Evolutionary conservation across 2,888 invertebrate species (phyloP).

Genomic region (Brachyopa scutellaris): DNA sequence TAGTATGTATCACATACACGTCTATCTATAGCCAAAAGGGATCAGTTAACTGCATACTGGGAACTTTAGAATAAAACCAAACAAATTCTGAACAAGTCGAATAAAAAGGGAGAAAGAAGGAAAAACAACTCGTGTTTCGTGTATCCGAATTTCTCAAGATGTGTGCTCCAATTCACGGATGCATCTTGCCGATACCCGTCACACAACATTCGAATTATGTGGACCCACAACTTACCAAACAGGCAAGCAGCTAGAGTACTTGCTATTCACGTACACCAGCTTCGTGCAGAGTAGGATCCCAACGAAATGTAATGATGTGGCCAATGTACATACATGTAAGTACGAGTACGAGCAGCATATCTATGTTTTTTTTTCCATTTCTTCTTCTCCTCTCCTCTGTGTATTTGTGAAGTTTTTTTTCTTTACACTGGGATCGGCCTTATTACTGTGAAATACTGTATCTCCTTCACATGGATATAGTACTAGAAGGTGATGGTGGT

Average conservation of each 20-base stretch:
- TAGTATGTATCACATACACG: constrained; percentile 9
- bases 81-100: not conserved
- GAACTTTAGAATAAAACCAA: constrained; percentile 2
- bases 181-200: constrained; percentile 57
- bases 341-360: not conserved
- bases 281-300: constrained; percentile 26
- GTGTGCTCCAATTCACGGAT: constrained; percentile 64
- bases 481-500: not conserved
- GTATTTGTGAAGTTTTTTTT: constrained; percentile 37
- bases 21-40: constrained; percentile 3
- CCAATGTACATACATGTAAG: constrained; percentile 13
- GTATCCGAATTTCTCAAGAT: constrained; percentile 53
- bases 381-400: not conserved
- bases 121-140: constrained; percentile 13
- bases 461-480: constrained; percentile 31
- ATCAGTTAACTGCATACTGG: constrained; percentile 13
- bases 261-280: constrained; percentile 1
- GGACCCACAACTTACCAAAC: constrained; percentile 51
- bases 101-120: constrained; percentile 19
- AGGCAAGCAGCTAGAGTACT: constrained; percentile 43
- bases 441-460: constrained; percentile 62
- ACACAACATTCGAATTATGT: constrained; percentile 67
- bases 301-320: constrained; percentile 51
- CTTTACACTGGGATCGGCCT: constrained; percentile 43
- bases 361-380: not conserved